These are phyloP conservation scores for Orthonychiurus folsomi DNA, from an alignment of 2,888 invertebrate genomes.

Conservation along the genomic window DNA sequence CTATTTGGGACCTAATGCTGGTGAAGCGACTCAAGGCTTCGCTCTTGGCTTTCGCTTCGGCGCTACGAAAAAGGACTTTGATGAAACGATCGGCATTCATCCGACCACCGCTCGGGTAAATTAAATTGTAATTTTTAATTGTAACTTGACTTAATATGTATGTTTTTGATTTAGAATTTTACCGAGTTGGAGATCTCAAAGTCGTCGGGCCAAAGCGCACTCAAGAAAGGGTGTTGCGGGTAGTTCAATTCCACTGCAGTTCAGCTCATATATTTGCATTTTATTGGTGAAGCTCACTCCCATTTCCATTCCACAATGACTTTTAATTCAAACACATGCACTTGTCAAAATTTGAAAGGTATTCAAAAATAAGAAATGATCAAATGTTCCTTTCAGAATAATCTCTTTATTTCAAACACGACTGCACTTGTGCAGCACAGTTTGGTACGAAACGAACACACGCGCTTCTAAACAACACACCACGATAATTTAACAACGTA, in stretches of 20 bases:
- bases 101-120: slow-evolving; percentile 46
- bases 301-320: no score
- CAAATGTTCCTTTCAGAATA: no score
- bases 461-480: no score
- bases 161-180: slow-evolving; percentile 41
- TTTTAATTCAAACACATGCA: no score
- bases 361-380: no score
- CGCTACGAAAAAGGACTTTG: slow-evolving; percentile 52
- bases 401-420: no score
- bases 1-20: slow-evolving; percentile 82
- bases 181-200: slow-evolving; percentile 50
- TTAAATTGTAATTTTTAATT: background rate
- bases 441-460: no score
- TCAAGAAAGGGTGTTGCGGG: slow-evolving; percentile 52
- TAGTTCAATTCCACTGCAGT: slow-evolving; percentile 43
- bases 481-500: no score
- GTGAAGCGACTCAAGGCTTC: slow-evolving; percentile 91
- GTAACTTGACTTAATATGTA: no score
- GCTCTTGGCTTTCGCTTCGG: slow-evolving; percentile 70
- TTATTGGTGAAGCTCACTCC: background rate
- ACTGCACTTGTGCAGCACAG: no score
- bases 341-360: no score
- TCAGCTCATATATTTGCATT: background rate
- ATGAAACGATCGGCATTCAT: slow-evolving; percentile 54
- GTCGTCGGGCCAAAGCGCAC: slow-evolving; percentile 46